Conservation (phyloP, 2,797 vertebrate genomes). For the Danio aesculapii region DNA sequence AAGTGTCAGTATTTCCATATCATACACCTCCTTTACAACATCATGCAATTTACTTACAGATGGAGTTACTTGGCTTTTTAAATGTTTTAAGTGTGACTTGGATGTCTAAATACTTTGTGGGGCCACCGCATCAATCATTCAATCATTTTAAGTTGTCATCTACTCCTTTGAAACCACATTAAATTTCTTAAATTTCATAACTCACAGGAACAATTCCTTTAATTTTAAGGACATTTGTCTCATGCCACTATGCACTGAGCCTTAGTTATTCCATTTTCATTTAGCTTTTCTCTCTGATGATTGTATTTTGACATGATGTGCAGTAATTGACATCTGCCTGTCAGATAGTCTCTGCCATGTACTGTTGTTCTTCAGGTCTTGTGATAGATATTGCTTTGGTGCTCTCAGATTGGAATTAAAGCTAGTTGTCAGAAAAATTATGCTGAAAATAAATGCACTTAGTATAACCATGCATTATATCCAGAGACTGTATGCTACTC, state of each 20-base stretch:
- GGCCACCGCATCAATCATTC: not conserved
- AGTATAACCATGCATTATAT: not conserved
- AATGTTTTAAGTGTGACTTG: not conserved
- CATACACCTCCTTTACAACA: no score
- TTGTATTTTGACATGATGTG: not conserved
- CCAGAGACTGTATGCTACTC: not conserved
- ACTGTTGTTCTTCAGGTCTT: not conserved
- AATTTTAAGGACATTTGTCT: no score
- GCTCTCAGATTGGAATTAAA: not conserved
- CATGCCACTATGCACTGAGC: not conserved
- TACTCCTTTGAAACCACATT: not conserved
- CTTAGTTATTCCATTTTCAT: not conserved
- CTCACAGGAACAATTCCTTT: not conserved
- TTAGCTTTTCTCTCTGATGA: not conserved
- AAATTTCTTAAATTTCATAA: not conserved
- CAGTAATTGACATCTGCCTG: not conserved
- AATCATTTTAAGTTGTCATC: not conserved
- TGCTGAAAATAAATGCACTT: not conserved
- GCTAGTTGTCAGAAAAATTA: not conserved
- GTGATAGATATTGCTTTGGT: not conserved
- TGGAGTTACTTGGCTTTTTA: no score
- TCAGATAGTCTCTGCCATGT: not conserved
- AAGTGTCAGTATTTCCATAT: no score
- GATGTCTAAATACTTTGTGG: not conserved
- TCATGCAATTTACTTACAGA: no score